Evolutionary conservation across 2,113 vertebrate species (phyloP).

Genomic region (Prunella himalayana): DNA sequence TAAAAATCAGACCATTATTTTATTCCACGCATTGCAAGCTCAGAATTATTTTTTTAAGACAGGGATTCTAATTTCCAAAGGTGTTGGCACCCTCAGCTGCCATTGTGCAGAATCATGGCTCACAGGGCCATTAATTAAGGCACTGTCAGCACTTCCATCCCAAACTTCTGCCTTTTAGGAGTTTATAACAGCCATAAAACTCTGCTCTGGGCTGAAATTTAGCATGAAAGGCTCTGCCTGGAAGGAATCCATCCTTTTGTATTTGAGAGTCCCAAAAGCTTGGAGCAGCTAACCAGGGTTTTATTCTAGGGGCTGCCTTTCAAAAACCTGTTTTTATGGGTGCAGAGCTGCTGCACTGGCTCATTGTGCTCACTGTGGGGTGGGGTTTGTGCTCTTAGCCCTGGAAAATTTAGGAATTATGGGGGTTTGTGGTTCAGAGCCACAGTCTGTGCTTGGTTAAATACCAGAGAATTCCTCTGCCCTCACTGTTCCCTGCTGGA

Average conservation of each 20-base stretch:
- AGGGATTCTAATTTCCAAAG: not conserved
- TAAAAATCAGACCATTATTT: not conserved
- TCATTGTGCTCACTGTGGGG: not conserved
- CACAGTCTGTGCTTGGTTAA: not conserved
- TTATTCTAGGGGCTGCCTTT: not conserved
- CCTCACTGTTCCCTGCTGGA: not conserved
- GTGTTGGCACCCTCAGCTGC: not conserved
- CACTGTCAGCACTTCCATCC: constrained; percentile 4
- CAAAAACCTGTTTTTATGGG: not conserved
- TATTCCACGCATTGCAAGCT: not conserved
- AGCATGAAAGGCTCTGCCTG: constrained; percentile 1
- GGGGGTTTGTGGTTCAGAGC: not conserved
- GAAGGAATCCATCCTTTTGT: constrained; percentile 16
- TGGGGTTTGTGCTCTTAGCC: not conserved
- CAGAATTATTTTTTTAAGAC: not conserved
- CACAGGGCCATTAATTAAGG: constrained; percentile 17
- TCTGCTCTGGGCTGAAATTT: constrained; percentile 15
- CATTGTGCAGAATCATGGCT: not conserved
- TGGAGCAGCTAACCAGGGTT: not conserved
- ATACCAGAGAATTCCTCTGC: not conserved
- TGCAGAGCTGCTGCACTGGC: not conserved
- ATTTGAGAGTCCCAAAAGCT: not conserved
- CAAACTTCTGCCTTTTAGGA: constrained; percentile 21
- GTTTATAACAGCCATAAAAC: constrained; percentile 42
- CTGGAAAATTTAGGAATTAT: not conserved